Evolutionary conservation across 2,888 invertebrate species (phyloP), one percentile per base, ranked within the genome.

Genomic region (Spilarctia lutea): DNA sequence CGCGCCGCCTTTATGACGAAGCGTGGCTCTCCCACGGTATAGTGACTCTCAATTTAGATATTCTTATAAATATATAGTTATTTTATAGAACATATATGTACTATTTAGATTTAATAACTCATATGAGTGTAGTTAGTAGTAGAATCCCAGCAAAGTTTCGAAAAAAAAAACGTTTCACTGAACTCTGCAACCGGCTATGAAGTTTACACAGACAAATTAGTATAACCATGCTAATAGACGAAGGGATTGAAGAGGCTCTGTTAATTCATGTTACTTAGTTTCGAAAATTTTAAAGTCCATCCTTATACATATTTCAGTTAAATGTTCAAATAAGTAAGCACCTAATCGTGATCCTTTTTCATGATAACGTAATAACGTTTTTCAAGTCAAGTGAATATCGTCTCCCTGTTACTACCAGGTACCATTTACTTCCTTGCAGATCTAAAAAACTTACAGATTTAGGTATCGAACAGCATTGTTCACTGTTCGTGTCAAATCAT

Each of bases 191-290:
- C 68, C 56, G n/a, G 73, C 65, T 67, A 66, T 73, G 67, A 76
- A 75, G 65, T 71, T n/a, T n/a, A n/a, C n/a, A n/a, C n/a, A 75
- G 68, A 73, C 72, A 75, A 79, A 75, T 45, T 39, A 39, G 39
- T 7, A 10, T 39, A 39, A 11, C 39, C 39, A 39, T 39, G 39
- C 39, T 39, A 39, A 39, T 39, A 39, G 39, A 1, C 10, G 11
- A 39, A 39, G 39, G 39, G 39, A 11, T 39, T 39, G 39, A 39
- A 11, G 39, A 39, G 39, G 2, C 39, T 39, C 39, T 39, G 18
- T 65, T 3, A 20, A 20, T 7, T 48, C 20, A 48, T 48, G 20
- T 48, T 48, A 18, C 1, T 18, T 3, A 20, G 20, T 20, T 3
- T 20, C 1, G 7, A 6, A 18, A 48, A 24, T 16, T 35, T n/a